Evolutionary conservation across 2,797 vertebrate species (phyloP).

Genomic region (Eleutherodactylus coqui): DNA sequence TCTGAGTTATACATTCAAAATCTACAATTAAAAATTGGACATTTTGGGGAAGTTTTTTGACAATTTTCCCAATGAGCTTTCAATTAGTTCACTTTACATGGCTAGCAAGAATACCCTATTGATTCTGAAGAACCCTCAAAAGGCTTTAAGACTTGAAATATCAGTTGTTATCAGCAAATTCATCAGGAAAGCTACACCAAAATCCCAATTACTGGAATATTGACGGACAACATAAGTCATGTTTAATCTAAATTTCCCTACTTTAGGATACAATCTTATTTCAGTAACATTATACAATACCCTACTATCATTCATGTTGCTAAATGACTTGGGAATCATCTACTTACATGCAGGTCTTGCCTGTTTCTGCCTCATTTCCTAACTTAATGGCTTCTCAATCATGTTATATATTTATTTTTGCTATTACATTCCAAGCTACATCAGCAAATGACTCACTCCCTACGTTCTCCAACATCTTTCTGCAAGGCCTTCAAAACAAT

Average conservation of each 20-base stretch:
- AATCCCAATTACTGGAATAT: neutral
- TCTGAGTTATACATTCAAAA: too few relatives aligned
- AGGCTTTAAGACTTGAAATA: neutral
- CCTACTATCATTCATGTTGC: conserved; percentile 48
- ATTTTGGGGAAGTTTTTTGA: too few relatives aligned
- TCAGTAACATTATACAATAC: neutral
- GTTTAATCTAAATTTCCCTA: neutral
- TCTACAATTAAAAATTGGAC: too few relatives aligned
- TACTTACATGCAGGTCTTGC: conserved; percentile 68
- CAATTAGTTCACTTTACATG: neutral
- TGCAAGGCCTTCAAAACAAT: conserved; percentile 73
- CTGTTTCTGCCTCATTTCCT: conserved; percentile 76
- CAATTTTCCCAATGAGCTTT: too few relatives aligned
- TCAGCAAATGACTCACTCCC: conserved; percentile 75
- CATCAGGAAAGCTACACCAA: neutral
- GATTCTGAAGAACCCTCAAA: neutral
- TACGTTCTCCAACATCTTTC: conserved; percentile 70
- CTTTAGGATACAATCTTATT: neutral
- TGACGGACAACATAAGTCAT: neutral
- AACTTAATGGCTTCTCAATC: conserved; percentile 75
- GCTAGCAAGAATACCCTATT: neutral
- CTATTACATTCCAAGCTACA: conserved; percentile 74
- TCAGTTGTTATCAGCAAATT: neutral
- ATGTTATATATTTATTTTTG: conserved; percentile 80
- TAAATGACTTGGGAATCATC: conserved; percentile 68